Conservation (phyloP, 2,888 invertebrate species). For the Spodoptera picta region DNA sequence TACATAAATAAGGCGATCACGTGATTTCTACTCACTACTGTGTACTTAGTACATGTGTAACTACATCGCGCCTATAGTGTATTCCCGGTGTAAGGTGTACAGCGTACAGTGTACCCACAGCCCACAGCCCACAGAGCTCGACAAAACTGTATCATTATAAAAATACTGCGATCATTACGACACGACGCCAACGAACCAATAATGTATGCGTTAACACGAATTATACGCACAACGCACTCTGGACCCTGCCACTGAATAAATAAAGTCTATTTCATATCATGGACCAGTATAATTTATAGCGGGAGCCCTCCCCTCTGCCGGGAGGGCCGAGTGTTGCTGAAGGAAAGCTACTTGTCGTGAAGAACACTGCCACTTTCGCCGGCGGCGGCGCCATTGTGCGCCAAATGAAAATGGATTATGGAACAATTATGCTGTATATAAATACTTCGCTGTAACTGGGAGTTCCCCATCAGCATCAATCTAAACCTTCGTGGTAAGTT, state of each 20-base stretch:
- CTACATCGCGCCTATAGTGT: too few species aligned
- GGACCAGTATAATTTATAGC: constrained; percentile 60
- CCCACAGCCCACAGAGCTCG: constrained; percentile 26
- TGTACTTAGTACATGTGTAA: not conserved
- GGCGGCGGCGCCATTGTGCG: constrained; percentile 55
- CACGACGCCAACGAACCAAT: constrained; percentile 56
- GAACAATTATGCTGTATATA: constrained; percentile 38
- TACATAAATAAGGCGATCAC: too few species aligned
- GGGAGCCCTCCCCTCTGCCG: constrained; percentile 48
- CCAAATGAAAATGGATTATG: constrained; percentile 56
- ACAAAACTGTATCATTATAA: constrained; percentile 60
- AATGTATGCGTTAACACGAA: constrained; percentile 67
- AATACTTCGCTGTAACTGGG: constrained; percentile 17
- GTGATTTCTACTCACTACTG: not conserved
- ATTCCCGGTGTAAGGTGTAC: not conserved
- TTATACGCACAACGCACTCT: constrained; percentile 14
- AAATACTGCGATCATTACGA: constrained; percentile 60
- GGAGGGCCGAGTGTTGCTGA: constrained; percentile 55
- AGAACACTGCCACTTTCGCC: constrained; percentile 76
- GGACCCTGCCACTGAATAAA: constrained; percentile 20
- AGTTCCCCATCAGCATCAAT: too few species aligned
- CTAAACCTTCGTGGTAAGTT: too few species aligned
- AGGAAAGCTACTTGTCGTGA: constrained; percentile 72
- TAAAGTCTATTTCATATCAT: constrained; percentile 44
- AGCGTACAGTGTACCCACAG: constrained; percentile 23